Evolutionary conservation across 1,140 invertebrate genomes (phyloP).

Genomic region (Drosophila pandora): DNA sequence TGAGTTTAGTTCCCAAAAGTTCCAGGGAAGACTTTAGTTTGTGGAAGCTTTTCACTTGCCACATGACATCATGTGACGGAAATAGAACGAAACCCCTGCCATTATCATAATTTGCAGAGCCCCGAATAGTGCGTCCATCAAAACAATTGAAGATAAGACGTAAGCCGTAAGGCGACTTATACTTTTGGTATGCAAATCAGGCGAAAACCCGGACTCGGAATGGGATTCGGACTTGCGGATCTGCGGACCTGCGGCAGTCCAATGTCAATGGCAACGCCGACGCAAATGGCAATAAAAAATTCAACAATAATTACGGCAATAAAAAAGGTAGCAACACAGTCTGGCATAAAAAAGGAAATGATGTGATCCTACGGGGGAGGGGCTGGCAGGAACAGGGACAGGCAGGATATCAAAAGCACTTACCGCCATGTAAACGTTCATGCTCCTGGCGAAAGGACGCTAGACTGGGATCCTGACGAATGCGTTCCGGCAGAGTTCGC

Average conservation of each 20-base stretch:
- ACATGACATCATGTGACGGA: slow-evolving; percentile 39
- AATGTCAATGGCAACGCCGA: slow-evolving; percentile 69
- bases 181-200: slow-evolving; percentile 39
- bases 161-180: slow-evolving; percentile 9
- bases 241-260: slow-evolving; percentile 22
- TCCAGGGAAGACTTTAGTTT: neutral
- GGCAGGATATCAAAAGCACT: slow-evolving; percentile 40
- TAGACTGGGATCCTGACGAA: slow-evolving; percentile 87
- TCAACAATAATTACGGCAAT: slow-evolving; percentile 78
- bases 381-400: neutral
- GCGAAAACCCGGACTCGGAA: slow-evolving; percentile 10
- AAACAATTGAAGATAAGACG: slow-evolving; percentile 64
- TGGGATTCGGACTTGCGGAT: neutral
- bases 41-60: neutral
- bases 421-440: slow-evolving; percentile 85
- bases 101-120: slow-evolving; percentile 60
- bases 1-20: neutral
- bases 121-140: slow-evolving; percentile 68
- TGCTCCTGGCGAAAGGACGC: slow-evolving; percentile 87
- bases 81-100: slow-evolving; percentile 17
- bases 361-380: slow-evolving; percentile 5
- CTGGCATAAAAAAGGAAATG: slow-evolving; percentile 36
- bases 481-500: slow-evolving; percentile 86
- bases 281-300: slow-evolving; percentile 76
- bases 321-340: slow-evolving; percentile 63